Conservation (phyloP, 2,888 invertebrate genomes). For the Suillia variegata region DNA sequence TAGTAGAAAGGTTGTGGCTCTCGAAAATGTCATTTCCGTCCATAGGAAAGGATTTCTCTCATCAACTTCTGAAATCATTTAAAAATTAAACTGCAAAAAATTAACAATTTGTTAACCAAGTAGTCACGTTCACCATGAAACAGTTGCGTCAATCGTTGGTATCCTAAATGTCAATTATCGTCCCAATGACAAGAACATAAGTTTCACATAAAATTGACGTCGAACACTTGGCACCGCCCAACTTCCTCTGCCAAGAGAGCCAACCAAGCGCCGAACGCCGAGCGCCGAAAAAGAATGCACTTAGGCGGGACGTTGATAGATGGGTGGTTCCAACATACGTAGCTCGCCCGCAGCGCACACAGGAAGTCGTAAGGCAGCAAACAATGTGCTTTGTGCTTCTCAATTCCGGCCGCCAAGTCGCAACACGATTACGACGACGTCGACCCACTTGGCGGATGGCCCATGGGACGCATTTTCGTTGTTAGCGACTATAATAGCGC, state of each 20-base stretch:
- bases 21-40: too few species aligned
- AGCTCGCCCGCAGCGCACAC: not conserved
- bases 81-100: too few species aligned
- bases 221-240: not conserved
- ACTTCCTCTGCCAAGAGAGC: not conserved
- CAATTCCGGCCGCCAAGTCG: too few species aligned
- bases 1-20: too few species aligned
- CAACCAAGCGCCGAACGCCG: not conserved
- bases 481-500: too few species aligned
- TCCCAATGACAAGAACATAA: slow-evolving; percentile 9
- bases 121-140: slow-evolving; percentile 11
- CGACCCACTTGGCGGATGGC: not conserved
- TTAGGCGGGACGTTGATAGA: not conserved
- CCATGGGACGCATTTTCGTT: not conserved
- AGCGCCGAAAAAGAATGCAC: not conserved
- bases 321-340: too few species aligned
- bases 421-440: not conserved
- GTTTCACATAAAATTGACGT: not conserved
- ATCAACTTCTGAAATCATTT: too few species aligned
- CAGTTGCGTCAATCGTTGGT: slow-evolving; percentile 8
- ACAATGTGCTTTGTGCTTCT: slow-evolving; percentile 2
- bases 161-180: slow-evolving; percentile 9
- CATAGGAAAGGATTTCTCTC: too few species aligned
- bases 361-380: not conserved
- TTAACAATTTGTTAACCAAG: too few species aligned